These are phyloP conservation scores for Tetraneura akinire DNA, from an alignment of 1,140 invertebrate species.

Conservation along the genomic window DNA sequence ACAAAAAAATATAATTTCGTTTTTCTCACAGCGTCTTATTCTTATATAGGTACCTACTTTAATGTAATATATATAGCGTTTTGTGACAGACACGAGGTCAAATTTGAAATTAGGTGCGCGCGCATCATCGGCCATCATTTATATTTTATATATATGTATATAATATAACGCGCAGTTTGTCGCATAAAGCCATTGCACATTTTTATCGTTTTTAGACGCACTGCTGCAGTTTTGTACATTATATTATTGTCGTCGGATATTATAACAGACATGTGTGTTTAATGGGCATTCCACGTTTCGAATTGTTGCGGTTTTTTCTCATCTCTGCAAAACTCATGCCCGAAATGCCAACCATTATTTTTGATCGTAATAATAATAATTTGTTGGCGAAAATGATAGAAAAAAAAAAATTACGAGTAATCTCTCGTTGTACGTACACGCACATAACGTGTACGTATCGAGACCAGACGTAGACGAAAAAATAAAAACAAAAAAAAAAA, in stretches of 20 bases:
- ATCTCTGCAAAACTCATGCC: background rate
- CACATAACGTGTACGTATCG: background rate
- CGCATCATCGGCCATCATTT: too few species aligned
- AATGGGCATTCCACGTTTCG: conserved; percentile 10
- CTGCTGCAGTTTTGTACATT: background rate
- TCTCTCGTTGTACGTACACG: background rate
- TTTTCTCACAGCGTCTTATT: too few species aligned
- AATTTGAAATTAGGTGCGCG: too few species aligned
- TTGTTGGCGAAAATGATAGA: background rate
- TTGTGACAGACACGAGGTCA: too few species aligned
- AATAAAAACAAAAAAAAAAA: background rate
- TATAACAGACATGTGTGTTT: conserved; percentile 12
- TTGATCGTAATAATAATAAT: background rate
- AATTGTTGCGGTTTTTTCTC: background rate
- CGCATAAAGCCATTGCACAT: too few species aligned
- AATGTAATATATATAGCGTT: too few species aligned
- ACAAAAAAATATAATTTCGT: too few species aligned
- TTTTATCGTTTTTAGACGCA: background rate
- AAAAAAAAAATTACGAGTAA: conserved; percentile 7
- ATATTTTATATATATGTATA: too few species aligned
- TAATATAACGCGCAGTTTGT: too few species aligned
- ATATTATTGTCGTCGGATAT: too few species aligned
- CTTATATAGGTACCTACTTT: too few species aligned
- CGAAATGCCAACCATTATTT: background rate
- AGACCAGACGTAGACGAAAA: background rate